Percentiles rank a stretch among this genome's conserved stretches.
Evolutionary conservation across 2,888 invertebrate species (phyloP).

Genomic region (Clistopyga incitator): DNA sequence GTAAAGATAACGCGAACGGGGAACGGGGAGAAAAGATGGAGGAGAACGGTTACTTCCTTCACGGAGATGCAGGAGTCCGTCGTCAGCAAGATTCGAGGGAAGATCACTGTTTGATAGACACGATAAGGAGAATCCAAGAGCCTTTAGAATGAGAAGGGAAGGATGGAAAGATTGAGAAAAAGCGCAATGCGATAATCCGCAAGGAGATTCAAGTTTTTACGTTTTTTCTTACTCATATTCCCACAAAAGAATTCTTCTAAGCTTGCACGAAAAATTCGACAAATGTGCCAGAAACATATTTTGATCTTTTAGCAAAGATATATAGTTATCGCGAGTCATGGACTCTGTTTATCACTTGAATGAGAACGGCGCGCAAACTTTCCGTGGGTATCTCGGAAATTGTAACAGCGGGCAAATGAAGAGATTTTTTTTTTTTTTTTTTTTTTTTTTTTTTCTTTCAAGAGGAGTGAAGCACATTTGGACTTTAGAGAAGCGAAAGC

Average conservation of each 20-base stretch:
- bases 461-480: constrained; percentile 25
- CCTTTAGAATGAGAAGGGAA: constrained; percentile 30
- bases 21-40: constrained; percentile 45
- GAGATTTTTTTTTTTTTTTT: not conserved
- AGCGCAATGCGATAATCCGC: constrained; percentile 29
- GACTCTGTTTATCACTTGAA: not conserved
- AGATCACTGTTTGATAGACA: constrained; percentile 75
- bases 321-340: not conserved
- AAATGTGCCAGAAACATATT: not conserved
- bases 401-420: not conserved
- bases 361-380: not conserved
- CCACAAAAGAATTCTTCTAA: no score
- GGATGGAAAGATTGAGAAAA: constrained; percentile 42
- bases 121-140: constrained; percentile 71
- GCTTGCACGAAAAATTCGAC: no score
- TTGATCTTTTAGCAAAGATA: not conserved
- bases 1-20: constrained; percentile 49
- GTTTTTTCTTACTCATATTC: no score
- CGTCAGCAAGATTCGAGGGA: constrained; percentile 72
- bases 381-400: not conserved
- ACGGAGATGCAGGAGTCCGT: constrained; percentile 54
- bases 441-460: constrained; percentile 20
- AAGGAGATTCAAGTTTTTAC: constrained; percentile 49
- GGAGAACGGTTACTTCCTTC: constrained; percentile 30
- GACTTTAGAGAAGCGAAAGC: constrained; percentile 47